Percentiles rank a stretch among this genome's conserved stretches.
These are phyloP conservation scores for Sicus ferrugineus DNA, from an alignment of 2,888 invertebrate genomes.

Conservation along the genomic window DNA sequence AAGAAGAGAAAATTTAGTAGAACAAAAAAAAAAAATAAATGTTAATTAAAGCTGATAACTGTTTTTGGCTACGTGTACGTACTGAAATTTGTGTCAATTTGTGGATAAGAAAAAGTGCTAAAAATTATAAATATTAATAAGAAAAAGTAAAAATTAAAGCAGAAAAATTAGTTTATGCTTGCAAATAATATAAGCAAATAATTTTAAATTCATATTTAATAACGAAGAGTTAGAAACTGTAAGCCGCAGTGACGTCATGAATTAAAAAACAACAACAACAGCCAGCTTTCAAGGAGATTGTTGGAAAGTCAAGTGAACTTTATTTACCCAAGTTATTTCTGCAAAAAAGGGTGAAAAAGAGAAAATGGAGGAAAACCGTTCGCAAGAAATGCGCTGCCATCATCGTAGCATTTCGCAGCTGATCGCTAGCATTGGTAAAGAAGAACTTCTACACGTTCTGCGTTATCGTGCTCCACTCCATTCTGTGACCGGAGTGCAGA, in stretches of 20 bases:
- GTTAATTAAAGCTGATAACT: too few relatives aligned
- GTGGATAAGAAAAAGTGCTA: too few relatives aligned
- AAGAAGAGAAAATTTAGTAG: too few relatives aligned
- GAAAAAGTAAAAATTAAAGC: background rate
- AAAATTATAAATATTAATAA: too few relatives aligned
- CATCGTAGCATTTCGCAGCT: slow-evolving; percentile 64
- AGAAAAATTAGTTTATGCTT: background rate
- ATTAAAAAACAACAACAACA: too few relatives aligned
- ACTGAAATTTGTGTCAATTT: too few relatives aligned
- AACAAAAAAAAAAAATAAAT: too few relatives aligned
- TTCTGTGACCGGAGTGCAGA: background rate
- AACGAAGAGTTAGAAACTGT: background rate
- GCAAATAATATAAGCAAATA: background rate
- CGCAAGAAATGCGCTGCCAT: slow-evolving; percentile 56
- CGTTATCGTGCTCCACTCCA: background rate
- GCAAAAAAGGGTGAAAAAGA: too few relatives aligned
- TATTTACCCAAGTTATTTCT: too few relatives aligned
- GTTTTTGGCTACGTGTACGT: too few relatives aligned
- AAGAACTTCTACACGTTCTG: background rate
- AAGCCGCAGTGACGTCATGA: background rate
- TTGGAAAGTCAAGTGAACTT: too few relatives aligned
- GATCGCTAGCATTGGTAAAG: slow-evolving; percentile 61
- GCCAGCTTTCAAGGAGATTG: background rate
- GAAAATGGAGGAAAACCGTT: slow-evolving; percentile 41
- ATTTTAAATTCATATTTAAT: too few relatives aligned